Evolutionary conservation across 2,888 invertebrate genomes (phyloP).

Genomic region (Archips crataeganus): DNA sequence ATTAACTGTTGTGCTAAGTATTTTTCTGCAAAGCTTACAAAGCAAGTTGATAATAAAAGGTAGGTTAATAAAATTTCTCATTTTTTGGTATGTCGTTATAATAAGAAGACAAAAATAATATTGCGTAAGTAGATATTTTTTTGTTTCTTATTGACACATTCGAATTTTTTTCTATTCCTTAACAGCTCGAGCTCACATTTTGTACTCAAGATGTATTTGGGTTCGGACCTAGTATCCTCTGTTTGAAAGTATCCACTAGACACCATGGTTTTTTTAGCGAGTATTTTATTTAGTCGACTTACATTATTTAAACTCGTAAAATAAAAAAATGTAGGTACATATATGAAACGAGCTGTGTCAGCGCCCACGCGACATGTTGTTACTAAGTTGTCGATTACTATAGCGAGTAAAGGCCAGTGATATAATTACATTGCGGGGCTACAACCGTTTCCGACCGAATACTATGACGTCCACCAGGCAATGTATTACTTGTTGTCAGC

Average conservation of each 20-base stretch:
- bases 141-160: too few species aligned
- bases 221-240: too few species aligned
- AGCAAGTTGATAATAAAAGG: not conserved
- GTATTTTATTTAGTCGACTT: not conserved
- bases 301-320: not conserved
- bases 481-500: not conserved
- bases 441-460: not conserved
- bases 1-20: not conserved
- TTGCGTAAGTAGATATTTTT: too few species aligned
- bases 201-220: too few species aligned
- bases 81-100: too few species aligned
- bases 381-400: not conserved
- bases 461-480: not conserved
- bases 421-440: not conserved
- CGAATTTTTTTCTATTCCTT: not conserved
- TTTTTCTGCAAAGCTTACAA: not conserved
- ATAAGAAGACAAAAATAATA: too few species aligned
- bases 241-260: too few species aligned
- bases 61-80: not conserved
- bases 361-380: not conserved
- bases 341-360: slow-evolving; percentile 24
- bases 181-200: not conserved
- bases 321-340: not conserved
- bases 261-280: not conserved
- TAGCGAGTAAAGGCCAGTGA: not conserved